Evolutionary conservation across 2,888 invertebrate species (phyloP), one percentile per base, ranked within the genome.

Genomic region (Dyspetes luteomarginatus): DNA sequence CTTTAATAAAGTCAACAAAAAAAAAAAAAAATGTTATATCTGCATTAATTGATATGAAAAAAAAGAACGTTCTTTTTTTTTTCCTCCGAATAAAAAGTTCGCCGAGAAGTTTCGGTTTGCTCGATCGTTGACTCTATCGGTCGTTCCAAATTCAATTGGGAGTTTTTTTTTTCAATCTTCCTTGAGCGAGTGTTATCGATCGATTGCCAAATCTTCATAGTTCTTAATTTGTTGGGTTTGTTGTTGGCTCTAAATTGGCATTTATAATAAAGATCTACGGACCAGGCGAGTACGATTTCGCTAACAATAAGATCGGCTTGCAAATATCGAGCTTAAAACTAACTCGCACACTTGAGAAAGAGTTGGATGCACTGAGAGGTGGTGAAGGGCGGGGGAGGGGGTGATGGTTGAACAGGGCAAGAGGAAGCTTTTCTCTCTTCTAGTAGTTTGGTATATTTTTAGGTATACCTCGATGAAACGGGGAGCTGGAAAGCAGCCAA

Each of bases 401-500:
- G 41, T 9, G 69, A 24, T 12, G n/a, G 45, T n/a, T 9, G 15
- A 7, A 30, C 19, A 64, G 45, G 26, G 43, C 7, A 26, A 45
- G 64, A 12, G 64, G 45, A 65, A 65, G 55, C 48, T 56, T 56
- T 50, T 43, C 67, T 65, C 56, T 43, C 67, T 65, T 15, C 79
- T 45, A 62, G 73, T 69, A n/a, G n/a, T n/a, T n/a, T 56, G 43
- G 77, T 77, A 45, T 81, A 81, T 81, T 81, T 81, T 81, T 81
- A 81, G 81, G 77, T 58, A 77, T 76, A 74, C 77, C 81, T 77
- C 73, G 73, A 30, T 30, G 45, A 67, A 74, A 74, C 73, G 56
- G 73, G 81, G 77, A 81, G 81, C 73, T 81, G 81, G 81, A 81
- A 65, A 74, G 73, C 19, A 24, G 81, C 81, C 81, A 81, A 73